A percentile compares a stretch with the other conserved stretches of the same genome.
phyloP scores from a whole-genome alignment of 2,888 invertebrate genomes.

The Tromatobia lineatoria region DNA sequence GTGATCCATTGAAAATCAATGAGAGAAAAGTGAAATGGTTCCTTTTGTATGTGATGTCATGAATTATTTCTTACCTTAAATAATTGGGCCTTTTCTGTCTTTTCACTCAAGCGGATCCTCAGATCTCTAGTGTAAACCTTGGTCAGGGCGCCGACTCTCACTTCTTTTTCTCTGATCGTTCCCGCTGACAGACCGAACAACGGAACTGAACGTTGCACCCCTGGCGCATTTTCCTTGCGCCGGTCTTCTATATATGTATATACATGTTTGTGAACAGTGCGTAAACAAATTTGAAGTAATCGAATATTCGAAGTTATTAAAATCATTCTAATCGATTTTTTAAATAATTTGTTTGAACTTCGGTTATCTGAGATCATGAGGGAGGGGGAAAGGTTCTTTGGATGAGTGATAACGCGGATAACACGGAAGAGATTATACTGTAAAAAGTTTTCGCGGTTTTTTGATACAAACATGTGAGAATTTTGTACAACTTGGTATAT shows the following conservation, averaged over 20 bases:
- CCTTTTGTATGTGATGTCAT: background rate
- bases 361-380: too few species aligned
- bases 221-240: conserved; percentile 49
- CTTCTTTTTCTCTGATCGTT: conserved; percentile 1
- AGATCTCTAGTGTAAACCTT: background rate
- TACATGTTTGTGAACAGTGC: background rate
- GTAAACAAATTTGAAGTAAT: background rate
- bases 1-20: background rate
- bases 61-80: conserved; percentile 4
- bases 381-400: too few species aligned
- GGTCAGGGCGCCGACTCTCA: conserved; percentile 30
- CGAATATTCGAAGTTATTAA: background rate
- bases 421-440: too few species aligned
- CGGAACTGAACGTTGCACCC: conserved; percentile 22
- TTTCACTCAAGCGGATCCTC: background rate
- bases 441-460: too few species aligned
- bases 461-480: too few species aligned
- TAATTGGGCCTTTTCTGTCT: conserved; percentile 6
- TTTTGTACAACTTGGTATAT: too few species aligned
- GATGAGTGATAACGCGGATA: too few species aligned
- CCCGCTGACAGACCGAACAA: conserved; percentile 11
- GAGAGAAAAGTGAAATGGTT: background rate
- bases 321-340: too few species aligned
- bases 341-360: too few species aligned
- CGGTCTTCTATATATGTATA: conserved; percentile 18